Base-by-base conservation (phyloP, 1,140 invertebrate genomes). In the Latrodectus geometricus region DNA sequence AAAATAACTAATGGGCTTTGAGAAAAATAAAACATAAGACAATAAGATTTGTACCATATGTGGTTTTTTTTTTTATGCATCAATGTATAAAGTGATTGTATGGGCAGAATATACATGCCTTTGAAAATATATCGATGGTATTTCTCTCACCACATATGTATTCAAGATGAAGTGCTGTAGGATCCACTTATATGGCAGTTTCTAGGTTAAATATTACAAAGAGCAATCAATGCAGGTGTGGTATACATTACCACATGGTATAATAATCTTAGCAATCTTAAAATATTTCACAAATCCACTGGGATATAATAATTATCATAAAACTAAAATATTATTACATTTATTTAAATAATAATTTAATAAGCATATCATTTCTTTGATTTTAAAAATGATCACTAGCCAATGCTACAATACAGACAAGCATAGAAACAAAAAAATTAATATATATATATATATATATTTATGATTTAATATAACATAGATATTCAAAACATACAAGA, bases 1-100 rank as follows among this genome's bases (percentile, higher is more conserved):
- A 86, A 86, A 86, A 86, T 86, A 86, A 86, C 83, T 86, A 86
- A 86, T 86, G 83, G 74, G 83, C 74, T 86, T 86, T 78, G 68
- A 35, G 35, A 76, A 86, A 86, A 86, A 86, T 78, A 78, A 86
- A 35, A 86, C 83, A 77, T 77, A 86, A 86, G 83, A 86, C 83
- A 78, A 86, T 74, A 86, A 86, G 83, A 86, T 86, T 86, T 86
- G 83, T 86, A 86, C 83, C 83, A 76, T 84, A 84, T 84, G 73
- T 84, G 73, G 61, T 76, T 73, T 76, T 61, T 61, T n/a, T n/a
- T 56, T 61, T 61, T 70, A 77, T 86, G 83, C 83, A 77, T 86
- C 35, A 15, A 77, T 78, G 66, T 78, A 86, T 50, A 86, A 86
- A 86, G 83, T 86, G 83, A 86, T 86, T 86, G 83, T 86, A 76